A percentile compares a stretch with the other conserved stretches of the same genome.
phyloP scores from a whole-genome alignment of 1,140 invertebrate species.

The Amphibalanus amphitrite region DNA sequence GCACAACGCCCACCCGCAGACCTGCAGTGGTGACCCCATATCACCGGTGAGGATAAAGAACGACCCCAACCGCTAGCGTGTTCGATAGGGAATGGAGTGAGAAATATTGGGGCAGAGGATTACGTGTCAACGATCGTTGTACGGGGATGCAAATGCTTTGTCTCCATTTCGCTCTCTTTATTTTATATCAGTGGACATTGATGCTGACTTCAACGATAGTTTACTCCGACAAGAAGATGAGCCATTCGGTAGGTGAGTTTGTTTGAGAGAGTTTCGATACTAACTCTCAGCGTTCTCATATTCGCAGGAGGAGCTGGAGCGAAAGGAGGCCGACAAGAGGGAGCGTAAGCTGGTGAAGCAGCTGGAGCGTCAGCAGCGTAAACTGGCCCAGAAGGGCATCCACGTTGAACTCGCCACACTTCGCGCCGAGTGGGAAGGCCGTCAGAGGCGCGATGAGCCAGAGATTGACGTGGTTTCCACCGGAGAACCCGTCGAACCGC shows the following conservation, averaged over 20 bases:
- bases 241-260: too few relatives aligned
- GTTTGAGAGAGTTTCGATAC: too few relatives aligned
- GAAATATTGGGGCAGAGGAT: too few relatives aligned
- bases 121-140: too few relatives aligned
- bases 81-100: too few relatives aligned
- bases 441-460: conserved; percentile 17
- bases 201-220: too few relatives aligned
- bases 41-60: conserved; percentile 38
- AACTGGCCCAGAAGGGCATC: conserved; percentile 73
- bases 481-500: background rate
- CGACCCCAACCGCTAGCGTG: too few relatives aligned
- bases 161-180: too few relatives aligned
- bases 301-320: conserved; percentile 56
- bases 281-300: background rate
- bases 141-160: too few relatives aligned
- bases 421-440: conserved; percentile 47
- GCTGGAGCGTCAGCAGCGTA: conserved; percentile 74
- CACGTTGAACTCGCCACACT: conserved; percentile 68
- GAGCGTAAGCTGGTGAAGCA: conserved; percentile 67
- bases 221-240: too few relatives aligned
- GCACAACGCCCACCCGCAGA: conserved; percentile 94
- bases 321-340: conserved; percentile 59
- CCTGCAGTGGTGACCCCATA: conserved; percentile 92
- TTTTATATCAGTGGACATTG: too few relatives aligned
- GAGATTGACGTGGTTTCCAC: background rate